phyloP scores from a whole-genome alignment of 2,113 vertebrate species.

The Paedocypris sp. region DNA sequence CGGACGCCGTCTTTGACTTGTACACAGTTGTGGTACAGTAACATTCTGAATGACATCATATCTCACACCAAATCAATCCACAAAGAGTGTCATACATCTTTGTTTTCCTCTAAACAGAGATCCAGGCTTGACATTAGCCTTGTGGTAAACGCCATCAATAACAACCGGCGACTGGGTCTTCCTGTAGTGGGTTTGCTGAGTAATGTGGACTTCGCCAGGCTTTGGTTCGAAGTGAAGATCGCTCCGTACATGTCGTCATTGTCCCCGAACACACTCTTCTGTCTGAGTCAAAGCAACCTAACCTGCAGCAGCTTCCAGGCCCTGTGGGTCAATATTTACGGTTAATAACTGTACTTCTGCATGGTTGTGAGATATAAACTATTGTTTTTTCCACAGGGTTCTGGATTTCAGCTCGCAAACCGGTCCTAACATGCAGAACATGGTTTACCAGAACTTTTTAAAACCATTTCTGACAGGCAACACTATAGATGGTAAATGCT shows the following conservation, averaged over 20 bases:
- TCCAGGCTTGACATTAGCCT: neutral
- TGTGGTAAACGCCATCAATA: neutral
- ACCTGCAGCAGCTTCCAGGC: conserved; percentile 26
- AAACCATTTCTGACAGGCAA: conserved; percentile 23
- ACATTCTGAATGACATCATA: neutral
- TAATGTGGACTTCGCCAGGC: conserved; percentile 1
- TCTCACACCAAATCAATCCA: neutral
- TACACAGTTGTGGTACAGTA: conserved; percentile 29
- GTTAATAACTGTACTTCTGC: neutral
- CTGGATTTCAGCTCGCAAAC: neutral
- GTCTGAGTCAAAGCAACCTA: conserved; percentile 29
- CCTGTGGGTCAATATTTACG: conserved; percentile 22
- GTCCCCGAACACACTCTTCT: conserved; percentile 19
- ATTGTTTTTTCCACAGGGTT: conserved; percentile 16
- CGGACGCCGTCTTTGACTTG: conserved; percentile 17
- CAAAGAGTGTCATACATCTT: neutral
- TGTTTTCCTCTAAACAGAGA: neutral
- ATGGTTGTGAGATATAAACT: neutral
- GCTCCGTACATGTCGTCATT: conserved; percentile 13
- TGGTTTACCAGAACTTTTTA: conserved; percentile 30
- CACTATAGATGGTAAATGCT: conserved; percentile 16
- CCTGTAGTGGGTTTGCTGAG: neutral
- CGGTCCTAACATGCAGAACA: neutral
- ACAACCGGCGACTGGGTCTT: neutral
- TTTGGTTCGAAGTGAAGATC: conserved; percentile 30